phyloP scores from a whole-genome alignment of 2,888 invertebrate genomes.

The Cosmia pyralina region DNA sequence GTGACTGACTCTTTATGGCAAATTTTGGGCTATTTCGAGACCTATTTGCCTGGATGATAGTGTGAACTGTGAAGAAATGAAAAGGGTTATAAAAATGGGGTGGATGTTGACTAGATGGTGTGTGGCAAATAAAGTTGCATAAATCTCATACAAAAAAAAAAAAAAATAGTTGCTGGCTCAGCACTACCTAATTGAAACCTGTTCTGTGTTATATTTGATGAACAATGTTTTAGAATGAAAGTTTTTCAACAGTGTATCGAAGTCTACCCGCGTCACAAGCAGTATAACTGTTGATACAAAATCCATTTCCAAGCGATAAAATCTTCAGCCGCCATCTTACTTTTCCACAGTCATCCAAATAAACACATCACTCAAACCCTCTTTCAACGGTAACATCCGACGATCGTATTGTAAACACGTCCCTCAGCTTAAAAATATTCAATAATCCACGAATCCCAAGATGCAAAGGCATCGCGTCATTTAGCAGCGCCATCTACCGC shows the following conservation, averaged over 20 bases:
- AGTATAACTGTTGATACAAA: neutral
- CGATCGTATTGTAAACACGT: constrained; percentile 49
- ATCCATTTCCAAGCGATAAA: constrained; percentile 14
- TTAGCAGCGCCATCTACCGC: constrained; percentile 57
- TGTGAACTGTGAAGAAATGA: neutral
- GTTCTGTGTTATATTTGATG: too few species aligned
- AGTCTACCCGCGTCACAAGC: too few species aligned
- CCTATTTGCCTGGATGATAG: neutral
- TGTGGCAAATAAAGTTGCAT: neutral
- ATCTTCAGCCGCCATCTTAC: constrained; percentile 1
- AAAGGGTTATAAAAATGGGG: neutral
- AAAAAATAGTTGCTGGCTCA: neutral
- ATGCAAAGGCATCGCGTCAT: constrained; percentile 63
- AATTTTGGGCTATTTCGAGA: constrained; percentile 25
- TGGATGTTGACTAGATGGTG: too few species aligned
- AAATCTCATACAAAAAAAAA: neutral
- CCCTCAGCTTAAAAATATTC: constrained; percentile 63
- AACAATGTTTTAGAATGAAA: too few species aligned
- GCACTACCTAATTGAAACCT: neutral
- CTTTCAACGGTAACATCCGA: constrained; percentile 19
- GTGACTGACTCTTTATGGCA: constrained; percentile 19
- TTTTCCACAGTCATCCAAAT: constrained; percentile 14
- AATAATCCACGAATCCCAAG: constrained; percentile 63
- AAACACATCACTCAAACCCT: constrained; percentile 36
- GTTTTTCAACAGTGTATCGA: too few species aligned